These are phyloP conservation scores for Apostichopus leukothele DNA, from an alignment of 53 echinoderm and acorn worm species.

Conservation along the genomic window DNA sequence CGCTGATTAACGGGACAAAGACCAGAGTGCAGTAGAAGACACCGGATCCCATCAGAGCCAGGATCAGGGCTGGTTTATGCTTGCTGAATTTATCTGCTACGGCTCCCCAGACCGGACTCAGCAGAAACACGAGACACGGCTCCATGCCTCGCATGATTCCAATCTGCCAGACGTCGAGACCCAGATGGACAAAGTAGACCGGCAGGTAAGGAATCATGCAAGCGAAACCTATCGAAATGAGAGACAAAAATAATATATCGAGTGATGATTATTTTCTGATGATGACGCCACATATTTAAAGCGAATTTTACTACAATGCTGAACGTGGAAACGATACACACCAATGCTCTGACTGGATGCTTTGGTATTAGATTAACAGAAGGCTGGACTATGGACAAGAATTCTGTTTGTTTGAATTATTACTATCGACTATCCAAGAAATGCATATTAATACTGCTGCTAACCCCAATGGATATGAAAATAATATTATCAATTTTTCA, in stretches of 20 bases:
- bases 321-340: no score
- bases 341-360: no score
- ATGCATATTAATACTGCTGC: no score
- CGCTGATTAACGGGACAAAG: constrained; percentile 63
- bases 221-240: constrained; percentile 54
- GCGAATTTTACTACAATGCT: no score
- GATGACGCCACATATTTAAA: no score
- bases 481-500: no score
- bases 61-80: constrained; percentile 63
- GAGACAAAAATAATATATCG: neutral
- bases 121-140: constrained; percentile 65
- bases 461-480: no score
- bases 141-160: constrained; percentile 82
- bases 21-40: constrained; percentile 61
- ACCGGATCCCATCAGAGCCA: constrained; percentile 58
- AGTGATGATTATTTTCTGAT: no score
- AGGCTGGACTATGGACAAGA: no score
- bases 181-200: constrained; percentile 78
- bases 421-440: no score
- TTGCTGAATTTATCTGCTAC: constrained; percentile 83
- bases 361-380: no score
- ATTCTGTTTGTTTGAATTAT: no score
- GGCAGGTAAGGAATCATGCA: constrained; percentile 82
- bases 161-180: constrained; percentile 74
- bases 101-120: constrained; percentile 80